Base-by-base conservation (phyloP, 2,113 vertebrate species). In the Oceanites oceanicus region DNA sequence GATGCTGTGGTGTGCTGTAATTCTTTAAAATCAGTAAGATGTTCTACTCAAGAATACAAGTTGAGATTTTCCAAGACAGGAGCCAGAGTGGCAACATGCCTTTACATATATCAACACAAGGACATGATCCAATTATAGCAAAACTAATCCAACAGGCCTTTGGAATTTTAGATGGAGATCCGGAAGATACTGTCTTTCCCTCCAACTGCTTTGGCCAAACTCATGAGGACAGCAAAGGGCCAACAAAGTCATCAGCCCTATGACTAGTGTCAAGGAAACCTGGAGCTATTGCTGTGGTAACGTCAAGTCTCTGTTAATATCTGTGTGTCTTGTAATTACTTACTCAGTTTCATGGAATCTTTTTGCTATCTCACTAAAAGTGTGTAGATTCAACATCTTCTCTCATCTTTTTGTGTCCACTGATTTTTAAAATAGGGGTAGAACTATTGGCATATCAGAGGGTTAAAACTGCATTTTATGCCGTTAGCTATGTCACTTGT, bases 21-120 rank as follows among this genome's bases (percentile, higher is more conserved):
- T 55, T 86, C 78, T 80, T 92, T 62, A 88, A 86, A 77, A 93
- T 83, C 58, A 47, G 16, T 76, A 76, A 74, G 82, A 56, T 77
- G 78, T 90, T 83, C 75, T 86, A 53, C 45, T 77, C 50, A 36
- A 86, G 81, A 88, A 80, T 26, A 93, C 58, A 77, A 86, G 63
- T 85, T 67, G 78, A 96, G 78, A 86, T 92, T 96, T 97, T 97
- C 95, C 94, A 88, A 96, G 72, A 77, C 38, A 67, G 82, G 27
- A 96, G 95, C 90, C 94, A 96, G 90, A 76, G 85, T 83, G 92
- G 88, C 88, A 96, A 67, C 32, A 42, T 59, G 88, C 93, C 93
- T 92, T 88, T 86, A 80, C 50, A 50, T 92, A 67, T 93, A 93
- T 92, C 71, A 92, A 80, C 78, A 92, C 30, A 45, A 90, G 63